These are phyloP conservation scores for Phragmatobia fuliginosa DNA, from an alignment of 2,888 invertebrate genomes.

Conservation along the genomic window DNA sequence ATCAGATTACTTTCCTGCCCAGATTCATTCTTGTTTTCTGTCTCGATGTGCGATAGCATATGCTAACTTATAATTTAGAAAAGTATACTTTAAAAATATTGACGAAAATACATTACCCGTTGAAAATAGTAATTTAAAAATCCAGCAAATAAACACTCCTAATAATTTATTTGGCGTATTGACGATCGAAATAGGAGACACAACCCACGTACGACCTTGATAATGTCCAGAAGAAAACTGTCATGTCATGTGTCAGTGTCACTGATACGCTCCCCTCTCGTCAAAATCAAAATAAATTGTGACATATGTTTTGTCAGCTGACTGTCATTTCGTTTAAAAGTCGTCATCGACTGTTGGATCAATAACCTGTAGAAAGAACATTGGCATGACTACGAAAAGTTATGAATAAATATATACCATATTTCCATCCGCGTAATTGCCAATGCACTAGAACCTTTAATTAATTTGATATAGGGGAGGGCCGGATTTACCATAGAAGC, in stretches of 20 bases:
- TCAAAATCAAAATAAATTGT: background rate
- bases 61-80: background rate
- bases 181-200: constrained; percentile 9
- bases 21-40: background rate
- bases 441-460: too few species aligned
- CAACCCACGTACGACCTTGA: constrained; percentile 12
- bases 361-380: background rate
- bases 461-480: too few species aligned
- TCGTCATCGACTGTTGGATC: background rate
- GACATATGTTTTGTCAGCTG: background rate
- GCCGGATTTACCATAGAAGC: too few species aligned
- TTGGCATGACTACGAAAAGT: background rate
- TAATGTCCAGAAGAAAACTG: constrained; percentile 10
- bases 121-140: background rate
- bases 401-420: background rate
- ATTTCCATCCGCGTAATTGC: too few species aligned
- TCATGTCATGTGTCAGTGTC: background rate
- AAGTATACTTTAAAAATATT: background rate
- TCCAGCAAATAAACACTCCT: background rate
- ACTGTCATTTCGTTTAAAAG: background rate
- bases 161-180: constrained; percentile 2
- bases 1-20: background rate
- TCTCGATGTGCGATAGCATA: background rate
- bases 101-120: background rate
- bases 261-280: background rate